phyloP scores from a whole-genome alignment of 2,113 vertebrate species.

The Suncus etruscus region DNA sequence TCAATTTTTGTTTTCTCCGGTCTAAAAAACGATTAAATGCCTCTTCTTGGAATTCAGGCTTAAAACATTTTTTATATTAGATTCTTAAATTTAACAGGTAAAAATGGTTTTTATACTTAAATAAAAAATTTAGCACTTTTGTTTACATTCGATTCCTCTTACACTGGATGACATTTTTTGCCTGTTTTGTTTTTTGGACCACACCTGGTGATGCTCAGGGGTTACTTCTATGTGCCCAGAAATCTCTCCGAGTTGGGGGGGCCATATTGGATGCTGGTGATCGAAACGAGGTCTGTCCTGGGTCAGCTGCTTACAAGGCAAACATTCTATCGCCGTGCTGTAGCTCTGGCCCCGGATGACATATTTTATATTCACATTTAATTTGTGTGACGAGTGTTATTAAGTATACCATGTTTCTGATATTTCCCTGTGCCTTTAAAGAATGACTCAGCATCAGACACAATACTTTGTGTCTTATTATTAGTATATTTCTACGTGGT shows the following conservation, averaged over 20 bases:
- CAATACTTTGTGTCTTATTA: neutral
- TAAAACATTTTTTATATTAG: neutral
- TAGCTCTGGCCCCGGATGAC: neutral
- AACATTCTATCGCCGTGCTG: no score
- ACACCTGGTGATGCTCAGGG: no score
- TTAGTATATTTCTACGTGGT: neutral
- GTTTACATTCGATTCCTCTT: neutral
- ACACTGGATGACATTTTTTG: neutral
- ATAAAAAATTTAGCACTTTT: neutral
- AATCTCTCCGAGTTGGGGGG: no score
- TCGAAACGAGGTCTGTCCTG: no score
- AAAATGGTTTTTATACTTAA: neutral
- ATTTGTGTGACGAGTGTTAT: neutral
- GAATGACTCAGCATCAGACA: neutral
- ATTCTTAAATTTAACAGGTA: neutral
- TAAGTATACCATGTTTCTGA: neutral
- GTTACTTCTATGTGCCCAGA: no score
- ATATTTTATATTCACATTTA: neutral
- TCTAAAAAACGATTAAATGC: neutral
- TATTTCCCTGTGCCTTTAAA: neutral
- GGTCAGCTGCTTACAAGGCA: no score
- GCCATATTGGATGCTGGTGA: no score
- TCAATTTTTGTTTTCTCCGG: neutral
- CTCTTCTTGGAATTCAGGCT: neutral
- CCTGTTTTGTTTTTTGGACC: no score